These are phyloP conservation scores for Eudyptes chrysolophus DNA, from an alignment of 2,113 vertebrate species.

Conservation along the genomic window DNA sequence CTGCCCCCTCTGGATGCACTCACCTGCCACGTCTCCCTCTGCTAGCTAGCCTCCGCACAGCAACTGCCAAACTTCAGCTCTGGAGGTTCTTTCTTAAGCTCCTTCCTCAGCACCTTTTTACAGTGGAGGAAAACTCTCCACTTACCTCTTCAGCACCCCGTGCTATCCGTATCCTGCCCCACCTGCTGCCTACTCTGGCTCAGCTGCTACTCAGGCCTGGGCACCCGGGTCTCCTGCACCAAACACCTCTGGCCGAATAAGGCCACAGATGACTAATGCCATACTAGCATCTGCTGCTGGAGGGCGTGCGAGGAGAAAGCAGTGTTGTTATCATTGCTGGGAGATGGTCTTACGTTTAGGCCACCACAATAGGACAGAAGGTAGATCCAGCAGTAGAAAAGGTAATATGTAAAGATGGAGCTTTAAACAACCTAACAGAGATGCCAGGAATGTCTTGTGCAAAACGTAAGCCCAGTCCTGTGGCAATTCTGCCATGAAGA, in stretches of 20 bases:
- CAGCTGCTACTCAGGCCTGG: not conserved
- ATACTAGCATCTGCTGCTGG: not conserved
- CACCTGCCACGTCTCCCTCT: accelerated
- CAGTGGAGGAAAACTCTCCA: not conserved
- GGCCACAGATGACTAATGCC: not conserved
- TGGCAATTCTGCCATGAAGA: not conserved
- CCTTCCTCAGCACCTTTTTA: not conserved
- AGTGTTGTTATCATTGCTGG: not conserved
- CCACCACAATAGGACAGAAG: not conserved
- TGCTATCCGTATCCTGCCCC: not conserved
- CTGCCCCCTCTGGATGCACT: accelerated
- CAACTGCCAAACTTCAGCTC: not conserved
- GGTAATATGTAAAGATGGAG: not conserved
- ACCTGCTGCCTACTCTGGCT: not conserved
- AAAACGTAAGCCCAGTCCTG: accelerated
- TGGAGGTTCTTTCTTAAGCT: not conserved
- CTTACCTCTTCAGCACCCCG: not conserved
- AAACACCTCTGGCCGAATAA: not conserved
- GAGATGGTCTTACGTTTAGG: accelerated
- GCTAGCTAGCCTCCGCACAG: not conserved
- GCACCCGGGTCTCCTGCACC: not conserved
- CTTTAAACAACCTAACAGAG: not conserved
- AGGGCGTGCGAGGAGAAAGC: not conserved
- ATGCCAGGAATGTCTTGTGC: not conserved
- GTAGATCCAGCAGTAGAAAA: not conserved